These are phyloP conservation scores for Tenualosa thibaudeaui DNA, from an alignment of 2,797 vertebrate species.

Conservation along the genomic window DNA sequence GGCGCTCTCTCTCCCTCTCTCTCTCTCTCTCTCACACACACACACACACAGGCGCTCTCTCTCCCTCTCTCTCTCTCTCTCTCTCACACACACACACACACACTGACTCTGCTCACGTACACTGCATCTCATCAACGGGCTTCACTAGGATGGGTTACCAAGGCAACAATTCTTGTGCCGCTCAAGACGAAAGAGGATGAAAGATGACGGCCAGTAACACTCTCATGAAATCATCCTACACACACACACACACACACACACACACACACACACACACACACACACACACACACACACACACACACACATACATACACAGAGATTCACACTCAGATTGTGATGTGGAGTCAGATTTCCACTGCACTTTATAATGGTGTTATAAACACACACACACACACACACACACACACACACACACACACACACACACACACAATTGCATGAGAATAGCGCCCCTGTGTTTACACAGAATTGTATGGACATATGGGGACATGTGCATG, in stretches of 20 bases:
- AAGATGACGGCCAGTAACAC: constrained; percentile 6
- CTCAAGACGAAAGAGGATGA: constrained; percentile 32
- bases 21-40: no score
- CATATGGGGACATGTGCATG: not conserved
- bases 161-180: constrained; percentile 41
- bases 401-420: not conserved
- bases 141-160: constrained; percentile 48
- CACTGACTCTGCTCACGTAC: not conserved
- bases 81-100: not conserved
- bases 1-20: no score
- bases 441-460: not conserved
- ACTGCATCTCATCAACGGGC: constrained; percentile 56
- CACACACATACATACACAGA: not conserved
- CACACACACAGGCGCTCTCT: no score
- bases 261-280: not conserved
- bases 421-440: not conserved
- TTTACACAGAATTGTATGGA: not conserved
- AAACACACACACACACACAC: not conserved
- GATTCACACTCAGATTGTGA: not conserved
- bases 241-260: not conserved
- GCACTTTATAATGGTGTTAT: not conserved
- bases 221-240: not conserved
- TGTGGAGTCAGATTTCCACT: no score
- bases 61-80: not conserved
- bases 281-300: not conserved